Evolutionary conservation across 2,797 vertebrate genomes (phyloP).

Genomic region (Halcyon smyrnensis): DNA sequence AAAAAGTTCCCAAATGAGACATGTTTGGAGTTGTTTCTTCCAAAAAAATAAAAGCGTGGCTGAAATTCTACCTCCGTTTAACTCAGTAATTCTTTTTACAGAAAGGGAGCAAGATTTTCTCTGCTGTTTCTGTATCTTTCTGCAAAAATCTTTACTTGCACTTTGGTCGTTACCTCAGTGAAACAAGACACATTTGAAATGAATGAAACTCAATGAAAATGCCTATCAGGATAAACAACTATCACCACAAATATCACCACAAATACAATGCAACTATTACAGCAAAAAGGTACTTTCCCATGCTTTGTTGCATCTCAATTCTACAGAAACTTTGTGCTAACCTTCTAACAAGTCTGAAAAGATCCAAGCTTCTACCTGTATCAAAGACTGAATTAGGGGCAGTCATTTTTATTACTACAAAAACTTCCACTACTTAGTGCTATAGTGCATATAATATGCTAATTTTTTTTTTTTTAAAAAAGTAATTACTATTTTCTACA

Average conservation of each 20-base stretch:
- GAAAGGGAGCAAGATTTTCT: not conserved
- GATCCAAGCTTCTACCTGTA: not conserved
- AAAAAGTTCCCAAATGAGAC: not conserved
- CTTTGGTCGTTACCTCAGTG: not conserved
- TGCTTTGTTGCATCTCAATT: not conserved
- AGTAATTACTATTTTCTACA: not conserved
- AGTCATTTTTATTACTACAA: not conserved
- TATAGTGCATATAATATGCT: not conserved
- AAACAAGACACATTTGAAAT: not conserved
- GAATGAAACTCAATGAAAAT: not conserved
- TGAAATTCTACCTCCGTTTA: not conserved
- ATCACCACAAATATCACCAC: not conserved
- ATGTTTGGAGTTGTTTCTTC: not conserved
- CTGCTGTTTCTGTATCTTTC: fast-evolving
- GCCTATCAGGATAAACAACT: not conserved
- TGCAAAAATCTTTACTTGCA: not conserved
- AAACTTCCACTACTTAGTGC: not conserved
- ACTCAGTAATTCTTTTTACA: not conserved
- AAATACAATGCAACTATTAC: not conserved
- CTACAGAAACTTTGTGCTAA: not conserved
- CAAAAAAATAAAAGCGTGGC: not conserved
- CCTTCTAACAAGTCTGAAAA: not conserved
- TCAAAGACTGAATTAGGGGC: not conserved
- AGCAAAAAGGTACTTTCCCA: not conserved
- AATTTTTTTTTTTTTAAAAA: not conserved